Evolutionary conservation across 2,113 vertebrate species (phyloP).

Genomic region (Hippocampus guttulatus): DNA sequence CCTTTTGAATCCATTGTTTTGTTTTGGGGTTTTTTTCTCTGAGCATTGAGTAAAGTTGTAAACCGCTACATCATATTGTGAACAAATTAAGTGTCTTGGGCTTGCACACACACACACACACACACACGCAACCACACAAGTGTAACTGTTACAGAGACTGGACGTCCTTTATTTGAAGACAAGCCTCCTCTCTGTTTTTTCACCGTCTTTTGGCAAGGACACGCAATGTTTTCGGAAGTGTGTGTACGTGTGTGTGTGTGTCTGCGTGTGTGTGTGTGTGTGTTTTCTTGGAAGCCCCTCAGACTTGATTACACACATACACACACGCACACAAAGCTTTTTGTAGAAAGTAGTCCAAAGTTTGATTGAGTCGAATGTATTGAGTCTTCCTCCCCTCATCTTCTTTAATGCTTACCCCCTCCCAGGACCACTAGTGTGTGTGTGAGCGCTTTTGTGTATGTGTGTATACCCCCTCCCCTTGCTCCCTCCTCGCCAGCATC

Average conservation of each 20-base stretch:
- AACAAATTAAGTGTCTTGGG: not conserved
- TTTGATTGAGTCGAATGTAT: slow-evolving; percentile 1
- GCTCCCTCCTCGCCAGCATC: slow-evolving; percentile 3
- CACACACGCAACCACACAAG: slow-evolving; percentile 8
- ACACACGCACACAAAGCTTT: slow-evolving; percentile 1
- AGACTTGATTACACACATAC: slow-evolving; percentile 20
- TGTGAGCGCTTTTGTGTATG: slow-evolving; percentile 5
- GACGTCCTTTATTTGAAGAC: slow-evolving; percentile 29
- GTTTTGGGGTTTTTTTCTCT: not conserved
- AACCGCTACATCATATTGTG: not conserved
- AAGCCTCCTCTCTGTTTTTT: slow-evolving; percentile 38
- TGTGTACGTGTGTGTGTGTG: not conserved
- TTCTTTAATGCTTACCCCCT: not conserved
- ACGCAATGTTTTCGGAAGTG: not conserved
- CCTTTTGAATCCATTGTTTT: not conserved
- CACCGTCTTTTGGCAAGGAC: not conserved
- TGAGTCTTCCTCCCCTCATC: not conserved
- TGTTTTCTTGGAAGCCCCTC: not conserved
- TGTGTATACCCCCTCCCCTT: not conserved
- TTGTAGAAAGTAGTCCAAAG: not conserved
- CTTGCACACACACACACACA: slow-evolving; percentile 1
- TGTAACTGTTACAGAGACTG: slow-evolving; percentile 42
- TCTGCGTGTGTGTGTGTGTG: too few relatives aligned
- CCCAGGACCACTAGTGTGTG: not conserved
- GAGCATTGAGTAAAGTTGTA: not conserved